Evolutionary conservation across 2,797 vertebrate genomes (phyloP).

Genomic region (Tenualosa ilisha): DNA sequence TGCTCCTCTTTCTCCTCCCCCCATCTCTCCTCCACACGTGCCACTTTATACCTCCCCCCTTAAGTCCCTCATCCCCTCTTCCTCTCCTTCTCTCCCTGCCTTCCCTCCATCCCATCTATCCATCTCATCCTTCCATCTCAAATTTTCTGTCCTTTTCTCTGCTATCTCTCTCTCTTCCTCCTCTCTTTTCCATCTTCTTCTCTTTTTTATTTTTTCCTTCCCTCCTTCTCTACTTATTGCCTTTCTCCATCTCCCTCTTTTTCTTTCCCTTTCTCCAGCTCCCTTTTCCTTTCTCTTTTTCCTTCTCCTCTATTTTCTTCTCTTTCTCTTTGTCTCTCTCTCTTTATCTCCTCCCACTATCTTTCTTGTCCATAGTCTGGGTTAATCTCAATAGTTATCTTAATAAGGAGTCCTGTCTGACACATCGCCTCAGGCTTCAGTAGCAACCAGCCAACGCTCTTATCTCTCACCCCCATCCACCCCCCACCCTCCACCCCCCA

Average conservation of each 20-base stretch:
- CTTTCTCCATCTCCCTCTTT: background rate
- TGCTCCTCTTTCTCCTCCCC: background rate
- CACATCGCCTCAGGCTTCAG: slow-evolving; percentile 54
- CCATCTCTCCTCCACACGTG: background rate
- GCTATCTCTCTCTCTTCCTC: background rate
- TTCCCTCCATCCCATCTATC: background rate
- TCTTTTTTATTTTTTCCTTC: background rate
- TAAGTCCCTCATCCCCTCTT: slow-evolving; percentile 1
- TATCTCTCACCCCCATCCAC: slow-evolving; percentile 52
- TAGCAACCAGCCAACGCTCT: slow-evolving; percentile 54
- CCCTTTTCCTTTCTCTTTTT: background rate
- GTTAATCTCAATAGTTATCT: slow-evolving; percentile 54
- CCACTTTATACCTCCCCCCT: background rate
- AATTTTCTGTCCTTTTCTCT: background rate
- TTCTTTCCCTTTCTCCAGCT: background rate
- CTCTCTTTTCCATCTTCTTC: background rate
- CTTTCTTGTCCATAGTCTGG: slow-evolving; percentile 42
- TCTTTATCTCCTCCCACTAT: background rate
- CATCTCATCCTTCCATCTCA: background rate
- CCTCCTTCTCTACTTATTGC: background rate
- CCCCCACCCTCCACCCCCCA: background rate
- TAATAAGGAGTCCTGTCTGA: slow-evolving; percentile 52
- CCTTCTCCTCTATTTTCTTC: background rate
- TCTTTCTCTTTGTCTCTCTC: slow-evolving; percentile 24
- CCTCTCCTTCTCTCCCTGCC: background rate